Evolutionary conservation across 2,797 vertebrate genomes (phyloP).

Genomic region (Hippocampus kuda): DNA sequence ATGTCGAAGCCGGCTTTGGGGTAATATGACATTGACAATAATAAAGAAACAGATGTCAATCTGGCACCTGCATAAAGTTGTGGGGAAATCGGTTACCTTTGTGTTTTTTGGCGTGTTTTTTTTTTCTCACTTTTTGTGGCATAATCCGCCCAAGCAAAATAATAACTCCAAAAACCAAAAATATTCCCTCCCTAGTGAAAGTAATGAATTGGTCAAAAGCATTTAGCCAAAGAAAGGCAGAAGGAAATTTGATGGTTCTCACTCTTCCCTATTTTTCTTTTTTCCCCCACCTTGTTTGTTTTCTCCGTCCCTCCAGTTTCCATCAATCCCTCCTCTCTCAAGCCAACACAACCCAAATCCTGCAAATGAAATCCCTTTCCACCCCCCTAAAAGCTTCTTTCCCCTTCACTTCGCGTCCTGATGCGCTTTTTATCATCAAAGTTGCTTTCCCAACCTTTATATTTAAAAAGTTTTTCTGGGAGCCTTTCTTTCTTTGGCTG

Average conservation of each 20-base stretch:
- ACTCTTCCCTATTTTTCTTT: neutral
- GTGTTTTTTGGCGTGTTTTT: too few relatives aligned
- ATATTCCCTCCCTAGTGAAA: neutral
- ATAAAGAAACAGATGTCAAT: too few relatives aligned
- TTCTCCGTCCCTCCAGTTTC: constrained; percentile 24
- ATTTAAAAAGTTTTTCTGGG: constrained; percentile 50
- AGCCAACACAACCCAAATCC: constrained; percentile 41
- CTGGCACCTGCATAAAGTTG: too few relatives aligned
- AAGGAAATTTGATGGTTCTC: constrained; percentile 41
- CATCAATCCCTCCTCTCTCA: constrained; percentile 36
- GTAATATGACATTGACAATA: neutral
- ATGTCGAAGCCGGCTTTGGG: neutral
- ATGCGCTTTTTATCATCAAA: constrained; percentile 57
- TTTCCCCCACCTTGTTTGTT: constrained; percentile 8
- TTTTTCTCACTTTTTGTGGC: too few relatives aligned
- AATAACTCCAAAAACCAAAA: constrained; percentile 14
- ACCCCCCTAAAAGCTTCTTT: constrained; percentile 44
- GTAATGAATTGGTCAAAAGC: too few relatives aligned
- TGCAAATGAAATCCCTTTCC: constrained; percentile 37
- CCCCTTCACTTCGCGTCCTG: constrained; percentile 52
- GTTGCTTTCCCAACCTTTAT: constrained; percentile 41
- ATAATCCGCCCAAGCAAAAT: constrained; percentile 21
- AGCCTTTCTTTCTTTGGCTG: constrained; percentile 30
- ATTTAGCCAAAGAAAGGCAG: constrained; percentile 30
- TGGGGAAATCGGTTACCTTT: too few relatives aligned